Percentiles rank a stretch among this genome's conserved stretches.
These are phyloP conservation scores for Mimachlamys varia DNA, from an alignment of 2,888 invertebrate genomes.

Conservation along the genomic window DNA sequence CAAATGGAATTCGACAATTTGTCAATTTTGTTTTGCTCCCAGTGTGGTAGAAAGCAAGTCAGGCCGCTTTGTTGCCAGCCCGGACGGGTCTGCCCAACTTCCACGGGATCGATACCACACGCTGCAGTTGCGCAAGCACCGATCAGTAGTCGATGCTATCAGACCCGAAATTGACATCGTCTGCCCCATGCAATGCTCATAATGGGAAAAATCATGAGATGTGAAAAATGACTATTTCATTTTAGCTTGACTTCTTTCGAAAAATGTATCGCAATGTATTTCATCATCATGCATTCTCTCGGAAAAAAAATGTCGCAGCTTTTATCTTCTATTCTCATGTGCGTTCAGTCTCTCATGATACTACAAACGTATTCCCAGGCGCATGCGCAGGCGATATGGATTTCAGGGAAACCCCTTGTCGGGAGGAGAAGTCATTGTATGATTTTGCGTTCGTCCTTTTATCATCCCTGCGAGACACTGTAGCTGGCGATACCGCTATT, in stretches of 20 bases:
- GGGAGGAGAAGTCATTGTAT: neutral
- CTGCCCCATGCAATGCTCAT: slow-evolving; percentile 34
- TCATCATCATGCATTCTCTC: neutral
- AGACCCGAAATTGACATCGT: slow-evolving; percentile 25
- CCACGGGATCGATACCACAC: slow-evolving; percentile 3
- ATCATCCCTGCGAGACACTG: slow-evolving; percentile 25
- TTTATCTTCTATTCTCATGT: neutral
- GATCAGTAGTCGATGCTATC: slow-evolving; percentile 28
- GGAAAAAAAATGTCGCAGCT: neutral
- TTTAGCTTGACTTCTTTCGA: slow-evolving; percentile 30
- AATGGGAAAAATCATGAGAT: slow-evolving; percentile 28
- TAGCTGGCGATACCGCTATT: slow-evolving; percentile 29
- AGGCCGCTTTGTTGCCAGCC: neutral
- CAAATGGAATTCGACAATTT: slow-evolving; percentile 10
- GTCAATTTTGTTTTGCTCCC: neutral
- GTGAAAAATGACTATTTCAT: slow-evolving; percentile 36
- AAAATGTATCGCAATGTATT: slow-evolving; percentile 27
- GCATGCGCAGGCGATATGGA: slow-evolving; percentile 27
- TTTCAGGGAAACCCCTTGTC: slow-evolving; percentile 24
- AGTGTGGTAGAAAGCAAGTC: neutral
- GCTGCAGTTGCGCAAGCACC: slow-evolving; percentile 34
- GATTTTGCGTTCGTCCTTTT: slow-evolving; percentile 20
- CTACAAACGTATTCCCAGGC: neutral
- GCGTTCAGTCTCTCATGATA: neutral
- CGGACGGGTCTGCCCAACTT: slow-evolving; percentile 16